phyloP scores from a whole-genome alignment of 2,888 invertebrate species.

The Polymixis flavicincta region DNA sequence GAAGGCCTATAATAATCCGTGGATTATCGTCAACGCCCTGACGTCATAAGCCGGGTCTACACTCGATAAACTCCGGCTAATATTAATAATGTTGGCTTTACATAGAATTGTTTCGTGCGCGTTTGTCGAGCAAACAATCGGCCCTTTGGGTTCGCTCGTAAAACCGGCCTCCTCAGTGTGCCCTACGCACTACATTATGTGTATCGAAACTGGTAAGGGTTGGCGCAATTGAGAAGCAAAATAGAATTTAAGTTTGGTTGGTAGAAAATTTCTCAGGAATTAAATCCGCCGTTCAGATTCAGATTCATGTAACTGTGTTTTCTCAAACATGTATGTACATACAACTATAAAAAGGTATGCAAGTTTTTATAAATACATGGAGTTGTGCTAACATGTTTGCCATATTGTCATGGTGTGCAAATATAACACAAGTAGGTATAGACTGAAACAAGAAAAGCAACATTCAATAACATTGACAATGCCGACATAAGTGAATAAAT shows the following conservation, averaged over 20 bases:
- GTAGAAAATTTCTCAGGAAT: no score
- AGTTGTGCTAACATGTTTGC: no score
- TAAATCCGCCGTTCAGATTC: no score
- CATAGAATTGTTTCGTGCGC: conserved; percentile 59
- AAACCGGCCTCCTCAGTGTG: conserved; percentile 55
- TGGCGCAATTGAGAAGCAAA: conserved; percentile 32
- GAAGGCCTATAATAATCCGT: conserved; percentile 34
- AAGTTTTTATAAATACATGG: no score
- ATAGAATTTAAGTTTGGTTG: not conserved
- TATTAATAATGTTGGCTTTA: conserved; percentile 65
- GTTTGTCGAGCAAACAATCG: conserved; percentile 62
- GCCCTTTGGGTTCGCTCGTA: conserved; percentile 62
- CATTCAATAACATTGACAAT: no score
- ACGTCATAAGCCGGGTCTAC: conserved; percentile 52
- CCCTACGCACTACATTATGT: conserved; percentile 50
- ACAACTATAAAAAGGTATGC: no score
- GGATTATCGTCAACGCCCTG: conserved; percentile 49
- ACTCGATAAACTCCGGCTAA: conserved; percentile 60
- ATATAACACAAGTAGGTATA: no score
- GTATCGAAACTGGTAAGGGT: conserved; percentile 36
- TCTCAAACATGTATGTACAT: no score
- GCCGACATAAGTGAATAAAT: no score
- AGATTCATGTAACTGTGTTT: no score
- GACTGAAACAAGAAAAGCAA: no score
- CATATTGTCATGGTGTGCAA: no score